Percentiles rank a stretch among this genome's conserved stretches.
Evolutionary conservation across 2,888 invertebrate species (phyloP).

Genomic region (Dryocosmus kuriphilus): DNA sequence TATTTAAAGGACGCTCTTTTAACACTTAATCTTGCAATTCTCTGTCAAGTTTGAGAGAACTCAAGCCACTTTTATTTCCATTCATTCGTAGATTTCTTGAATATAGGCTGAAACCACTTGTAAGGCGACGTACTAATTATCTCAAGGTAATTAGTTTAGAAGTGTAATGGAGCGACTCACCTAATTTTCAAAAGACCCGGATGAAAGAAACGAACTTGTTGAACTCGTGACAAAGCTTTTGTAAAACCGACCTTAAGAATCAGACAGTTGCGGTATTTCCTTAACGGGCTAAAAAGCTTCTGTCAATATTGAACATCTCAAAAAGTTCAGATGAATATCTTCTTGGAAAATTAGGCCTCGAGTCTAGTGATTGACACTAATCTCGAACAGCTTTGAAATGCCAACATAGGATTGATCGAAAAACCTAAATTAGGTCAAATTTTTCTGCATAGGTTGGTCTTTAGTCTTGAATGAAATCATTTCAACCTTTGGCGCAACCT

Average conservation of each 20-base stretch:
- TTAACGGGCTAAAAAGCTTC: not conserved
- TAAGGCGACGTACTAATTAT: not conserved
- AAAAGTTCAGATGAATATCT: not conserved
- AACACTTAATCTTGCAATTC: not conserved
- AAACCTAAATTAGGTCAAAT: no score
- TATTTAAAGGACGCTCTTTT: not conserved
- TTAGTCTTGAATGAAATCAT: not conserved
- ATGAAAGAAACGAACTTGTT: not conserved
- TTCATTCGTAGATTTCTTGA: not conserved
- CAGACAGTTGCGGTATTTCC: not conserved
- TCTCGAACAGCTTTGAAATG: no score
- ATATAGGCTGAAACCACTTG: not conserved
- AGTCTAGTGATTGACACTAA: no score
- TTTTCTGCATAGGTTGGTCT: not conserved
- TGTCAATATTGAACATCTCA: not conserved
- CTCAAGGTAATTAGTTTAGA: not conserved
- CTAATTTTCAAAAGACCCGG: not conserved
- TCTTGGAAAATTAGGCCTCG: not conserved
- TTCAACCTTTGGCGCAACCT: conserved; percentile 13
- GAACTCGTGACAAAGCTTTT: not conserved
- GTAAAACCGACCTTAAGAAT: not conserved
- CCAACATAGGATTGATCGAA: no score
- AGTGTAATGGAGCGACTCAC: not conserved
- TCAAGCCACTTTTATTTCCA: not conserved
- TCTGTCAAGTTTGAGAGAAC: not conserved